Percentiles rank a stretch among this genome's conserved stretches.
phyloP scores from a whole-genome alignment of 2,888 invertebrate genomes.

The Lycia hirtaria region DNA sequence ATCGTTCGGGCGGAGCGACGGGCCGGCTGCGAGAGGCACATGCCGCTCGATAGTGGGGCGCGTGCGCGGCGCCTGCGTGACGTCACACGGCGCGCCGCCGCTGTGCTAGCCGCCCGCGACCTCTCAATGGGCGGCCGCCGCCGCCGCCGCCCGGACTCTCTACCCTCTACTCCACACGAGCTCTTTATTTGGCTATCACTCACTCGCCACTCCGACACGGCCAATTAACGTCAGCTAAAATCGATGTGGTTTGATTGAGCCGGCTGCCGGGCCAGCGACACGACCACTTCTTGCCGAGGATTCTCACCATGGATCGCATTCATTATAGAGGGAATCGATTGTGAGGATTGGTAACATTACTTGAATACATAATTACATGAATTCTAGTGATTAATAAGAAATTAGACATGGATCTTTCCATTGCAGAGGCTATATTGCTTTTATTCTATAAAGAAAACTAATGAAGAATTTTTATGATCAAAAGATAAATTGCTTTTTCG shows the following conservation, averaged over 20 bases:
- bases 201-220: constrained; percentile 50
- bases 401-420: constrained; percentile 8
- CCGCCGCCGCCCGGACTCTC: constrained; percentile 37
- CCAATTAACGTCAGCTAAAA: constrained; percentile 50
- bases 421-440: background rate
- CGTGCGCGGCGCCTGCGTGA: constrained; percentile 75
- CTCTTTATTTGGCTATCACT: constrained; percentile 60
- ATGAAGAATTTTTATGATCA: background rate
- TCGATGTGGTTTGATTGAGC: constrained; percentile 34
- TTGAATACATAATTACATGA: too few species aligned
- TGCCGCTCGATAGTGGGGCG: constrained; percentile 83
- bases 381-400: constrained; percentile 13
- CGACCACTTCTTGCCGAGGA: constrained; percentile 7
- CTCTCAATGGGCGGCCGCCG: constrained; percentile 57
- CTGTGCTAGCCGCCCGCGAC: constrained; percentile 59
- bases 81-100: constrained; percentile 75
- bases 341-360: constrained; percentile 7
- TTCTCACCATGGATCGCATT: constrained; percentile 3
- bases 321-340: constrained; percentile 26
- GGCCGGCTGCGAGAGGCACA: constrained; percentile 79
- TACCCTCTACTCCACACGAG: constrained; percentile 43
- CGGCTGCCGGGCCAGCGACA: constrained; percentile 22
- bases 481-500: background rate
- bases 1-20: constrained; percentile 74
- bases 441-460: background rate